Evolutionary conservation across 2,113 vertebrate genomes (phyloP).

Genomic region (Elaphurus davidianus): DNA sequence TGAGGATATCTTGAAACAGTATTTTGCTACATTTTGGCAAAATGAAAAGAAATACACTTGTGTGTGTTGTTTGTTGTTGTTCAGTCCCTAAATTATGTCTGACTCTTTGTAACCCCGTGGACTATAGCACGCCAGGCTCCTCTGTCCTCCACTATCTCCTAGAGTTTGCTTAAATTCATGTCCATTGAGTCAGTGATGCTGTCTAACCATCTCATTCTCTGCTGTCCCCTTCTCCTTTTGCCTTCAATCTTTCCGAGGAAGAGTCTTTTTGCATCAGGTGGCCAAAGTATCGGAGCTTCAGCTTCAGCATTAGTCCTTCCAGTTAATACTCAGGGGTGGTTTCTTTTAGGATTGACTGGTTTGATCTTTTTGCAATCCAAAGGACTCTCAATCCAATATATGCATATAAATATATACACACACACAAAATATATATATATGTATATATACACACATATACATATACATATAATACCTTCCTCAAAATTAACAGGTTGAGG

Average conservation of each 20-base stretch:
- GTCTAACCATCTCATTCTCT: not conserved
- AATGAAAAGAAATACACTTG: not conserved
- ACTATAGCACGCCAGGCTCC: not conserved
- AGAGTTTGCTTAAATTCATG: not conserved
- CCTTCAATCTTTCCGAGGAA: not conserved
- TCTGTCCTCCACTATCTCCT: not conserved
- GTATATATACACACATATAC: not conserved
- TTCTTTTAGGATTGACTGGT: not conserved
- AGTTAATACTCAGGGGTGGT: not conserved
- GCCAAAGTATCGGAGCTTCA: not conserved
- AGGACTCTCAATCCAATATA: not conserved
- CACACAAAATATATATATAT: not conserved
- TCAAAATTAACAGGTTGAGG: not conserved
- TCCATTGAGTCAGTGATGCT: not conserved
- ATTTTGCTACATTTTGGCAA: slow-evolving; percentile 18
- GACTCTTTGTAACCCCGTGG: not conserved
- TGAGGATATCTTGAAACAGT: not conserved
- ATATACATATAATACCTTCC: not conserved
- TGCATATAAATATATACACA: not conserved
- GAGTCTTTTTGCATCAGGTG: not conserved
- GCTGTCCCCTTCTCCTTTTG: not conserved
- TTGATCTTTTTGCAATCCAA: not conserved
- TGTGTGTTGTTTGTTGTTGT: not conserved
- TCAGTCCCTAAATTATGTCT: not conserved
- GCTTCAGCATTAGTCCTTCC: not conserved